A percentile compares a stretch with the other conserved stretches of the same genome.
Evolutionary conservation across 1,140 invertebrate genomes (phyloP).

Genomic region (Eueides isabella): DNA sequence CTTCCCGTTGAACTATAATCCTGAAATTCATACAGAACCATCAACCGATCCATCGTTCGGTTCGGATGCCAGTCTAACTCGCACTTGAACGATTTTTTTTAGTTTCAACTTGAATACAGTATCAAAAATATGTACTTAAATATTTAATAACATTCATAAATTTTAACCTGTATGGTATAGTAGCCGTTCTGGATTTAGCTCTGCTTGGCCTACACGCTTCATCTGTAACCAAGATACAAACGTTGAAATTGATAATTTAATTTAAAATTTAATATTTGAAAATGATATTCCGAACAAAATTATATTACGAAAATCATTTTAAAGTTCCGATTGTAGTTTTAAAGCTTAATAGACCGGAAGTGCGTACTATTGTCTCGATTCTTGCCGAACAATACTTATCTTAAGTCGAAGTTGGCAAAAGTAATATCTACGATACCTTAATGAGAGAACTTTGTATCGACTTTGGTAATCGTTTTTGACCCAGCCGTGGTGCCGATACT

Average conservation of each 20-base stretch:
- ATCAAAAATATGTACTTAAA: not conserved
- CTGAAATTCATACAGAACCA: no score
- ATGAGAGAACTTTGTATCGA: conserved; percentile 80
- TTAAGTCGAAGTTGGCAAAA: conserved; percentile 72
- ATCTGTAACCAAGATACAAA: conserved; percentile 78
- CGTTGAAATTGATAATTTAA: conserved; percentile 39
- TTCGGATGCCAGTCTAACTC: no score
- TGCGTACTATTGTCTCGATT: conserved; percentile 74
- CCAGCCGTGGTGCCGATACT: conserved; percentile 46
- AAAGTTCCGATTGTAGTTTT: conserved; percentile 62
- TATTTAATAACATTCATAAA: not conserved
- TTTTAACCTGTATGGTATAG: conserved; percentile 74
- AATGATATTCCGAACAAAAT: not conserved
- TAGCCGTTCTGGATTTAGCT: conserved; percentile 80
- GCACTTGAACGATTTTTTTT: no score
- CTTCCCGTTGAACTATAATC: no score
- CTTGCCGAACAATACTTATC: conserved; percentile 78
- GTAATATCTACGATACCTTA: conserved; percentile 80
- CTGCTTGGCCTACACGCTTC: conserved; percentile 79
- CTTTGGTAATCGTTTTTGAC: conserved; percentile 75
- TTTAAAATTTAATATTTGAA: not conserved
- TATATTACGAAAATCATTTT: not conserved
- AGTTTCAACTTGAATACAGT: not conserved
- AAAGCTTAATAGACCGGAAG: conserved; percentile 75
- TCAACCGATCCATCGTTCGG: no score